phyloP scores from a whole-genome alignment of 2,888 invertebrate species.

The Rotaria sp. region DNA sequence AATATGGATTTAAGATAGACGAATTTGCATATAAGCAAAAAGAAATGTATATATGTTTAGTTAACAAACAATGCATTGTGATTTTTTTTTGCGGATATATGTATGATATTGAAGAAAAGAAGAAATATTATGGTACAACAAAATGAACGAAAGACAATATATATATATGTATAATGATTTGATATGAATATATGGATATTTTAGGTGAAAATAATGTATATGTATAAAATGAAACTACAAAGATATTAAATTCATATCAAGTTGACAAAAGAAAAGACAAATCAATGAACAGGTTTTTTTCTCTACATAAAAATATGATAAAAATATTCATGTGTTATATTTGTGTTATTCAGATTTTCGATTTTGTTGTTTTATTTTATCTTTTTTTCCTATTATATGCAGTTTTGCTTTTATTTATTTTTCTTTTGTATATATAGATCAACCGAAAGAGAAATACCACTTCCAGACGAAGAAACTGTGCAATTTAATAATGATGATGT shows the following conservation, averaged over 20 bases:
- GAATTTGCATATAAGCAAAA: neutral
- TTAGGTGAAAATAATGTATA: neutral
- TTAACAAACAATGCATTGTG: neutral
- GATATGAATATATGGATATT: neutral
- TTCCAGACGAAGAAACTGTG: constrained; percentile 19
- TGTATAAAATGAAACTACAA: neutral
- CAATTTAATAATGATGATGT: constrained; percentile 15
- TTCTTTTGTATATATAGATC: neutral
- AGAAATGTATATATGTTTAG: neutral
- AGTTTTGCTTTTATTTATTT: neutral
- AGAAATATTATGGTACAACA: neutral
- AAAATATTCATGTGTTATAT: neutral
- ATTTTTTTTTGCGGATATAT: neutral
- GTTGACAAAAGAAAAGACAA: neutral
- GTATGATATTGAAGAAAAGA: neutral
- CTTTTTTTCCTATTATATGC: neutral
- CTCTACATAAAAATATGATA: neutral
- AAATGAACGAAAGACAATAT: neutral
- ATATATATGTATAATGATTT: neutral
- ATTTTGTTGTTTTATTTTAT: neutral
- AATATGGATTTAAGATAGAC: constrained; percentile 4
- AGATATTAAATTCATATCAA: neutral
- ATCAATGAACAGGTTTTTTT: constrained; percentile 15
- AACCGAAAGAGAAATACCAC: neutral
- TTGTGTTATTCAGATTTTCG: neutral